A percentile compares a stretch with the other conserved stretches of the same genome.
phyloP scores from a whole-genome alignment of 2,797 vertebrate species.

The Labeo calbasu region DNA sequence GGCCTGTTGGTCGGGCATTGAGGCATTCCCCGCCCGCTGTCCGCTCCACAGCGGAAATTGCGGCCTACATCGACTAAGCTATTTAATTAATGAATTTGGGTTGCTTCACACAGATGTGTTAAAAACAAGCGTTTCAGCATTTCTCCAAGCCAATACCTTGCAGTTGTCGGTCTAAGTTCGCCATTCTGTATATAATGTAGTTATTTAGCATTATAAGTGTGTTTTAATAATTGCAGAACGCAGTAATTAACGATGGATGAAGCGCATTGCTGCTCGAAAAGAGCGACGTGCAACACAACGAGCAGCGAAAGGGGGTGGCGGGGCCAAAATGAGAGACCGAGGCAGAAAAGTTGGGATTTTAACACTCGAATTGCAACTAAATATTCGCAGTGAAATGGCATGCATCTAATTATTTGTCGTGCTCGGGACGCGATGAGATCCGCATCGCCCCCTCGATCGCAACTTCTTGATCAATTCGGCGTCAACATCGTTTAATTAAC shows the following conservation, averaged over 20 bases:
- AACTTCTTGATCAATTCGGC: slow-evolving; percentile 69
- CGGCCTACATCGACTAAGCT: slow-evolving; percentile 81
- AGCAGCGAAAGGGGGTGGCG: slow-evolving; percentile 73
- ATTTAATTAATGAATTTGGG: slow-evolving; percentile 84
- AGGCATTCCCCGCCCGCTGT: slow-evolving; percentile 74
- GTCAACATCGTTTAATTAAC: slow-evolving; percentile 79
- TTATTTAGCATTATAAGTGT: slow-evolving; percentile 66
- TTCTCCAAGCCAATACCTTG: slow-evolving; percentile 65
- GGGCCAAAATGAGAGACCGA: slow-evolving; percentile 64
- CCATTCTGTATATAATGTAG: slow-evolving; percentile 39
- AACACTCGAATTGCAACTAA: slow-evolving; percentile 71
- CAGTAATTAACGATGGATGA: slow-evolving; percentile 72
- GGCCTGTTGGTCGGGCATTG: slow-evolving; percentile 73
- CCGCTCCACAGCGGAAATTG: slow-evolving; percentile 75
- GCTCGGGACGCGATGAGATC: slow-evolving; percentile 58
- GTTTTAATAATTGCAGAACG: slow-evolving; percentile 64
- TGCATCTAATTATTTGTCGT: slow-evolving; percentile 66
- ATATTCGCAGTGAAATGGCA: slow-evolving; percentile 44
- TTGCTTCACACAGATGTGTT: slow-evolving; percentile 79
- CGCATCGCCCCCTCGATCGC: slow-evolving; percentile 62
- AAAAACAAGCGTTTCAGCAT: slow-evolving; percentile 71
- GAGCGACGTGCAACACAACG: slow-evolving; percentile 70
- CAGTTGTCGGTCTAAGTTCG: slow-evolving; percentile 64
- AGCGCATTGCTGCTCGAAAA: slow-evolving; percentile 69
- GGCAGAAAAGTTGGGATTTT: slow-evolving; percentile 79